Percentiles rank a stretch among this genome's conserved stretches.
phyloP scores from a whole-genome alignment of 2,797 vertebrate genomes.

The Neomorphus geoffroyi region DNA sequence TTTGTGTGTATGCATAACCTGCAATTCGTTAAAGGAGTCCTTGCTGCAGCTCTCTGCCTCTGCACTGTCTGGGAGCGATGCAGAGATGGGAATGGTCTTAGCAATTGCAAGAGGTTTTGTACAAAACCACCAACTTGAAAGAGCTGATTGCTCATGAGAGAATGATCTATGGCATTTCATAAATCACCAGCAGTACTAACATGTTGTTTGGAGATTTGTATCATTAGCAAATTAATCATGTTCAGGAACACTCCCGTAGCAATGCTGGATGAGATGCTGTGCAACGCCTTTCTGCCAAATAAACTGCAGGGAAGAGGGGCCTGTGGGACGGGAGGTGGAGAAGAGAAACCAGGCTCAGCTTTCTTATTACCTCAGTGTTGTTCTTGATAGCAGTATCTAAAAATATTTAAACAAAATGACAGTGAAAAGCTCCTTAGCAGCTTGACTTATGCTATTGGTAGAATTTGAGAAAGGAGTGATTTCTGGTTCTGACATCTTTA shows the following conservation, averaged over 20 bases:
- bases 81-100: neutral
- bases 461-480: neutral
- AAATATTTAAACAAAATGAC: neutral
- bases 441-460: neutral
- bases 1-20: conserved; percentile 15
- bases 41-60: neutral
- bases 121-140: conserved; percentile 19
- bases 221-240: conserved; percentile 32
- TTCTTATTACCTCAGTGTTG: conserved; percentile 16
- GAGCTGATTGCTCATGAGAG: conserved; percentile 22
- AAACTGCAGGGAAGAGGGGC: neutral
- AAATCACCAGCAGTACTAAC: conserved; percentile 37
- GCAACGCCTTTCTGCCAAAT: conserved; percentile 3
- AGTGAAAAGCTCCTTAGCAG: neutral
- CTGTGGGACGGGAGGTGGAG: neutral
- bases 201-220: conserved; percentile 25
- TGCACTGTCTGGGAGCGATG: neutral
- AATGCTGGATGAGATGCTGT: neutral
- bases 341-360: neutral
- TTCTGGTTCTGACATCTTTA: neutral
- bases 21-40: conserved; percentile 37
- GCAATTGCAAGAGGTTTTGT: neutral
- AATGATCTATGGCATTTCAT: conserved; percentile 55
- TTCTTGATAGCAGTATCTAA: conserved; percentile 23
- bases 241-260: neutral